phyloP scores from a whole-genome alignment of 2,888 invertebrate species.

The Dryocosmus kuriphilus region DNA sequence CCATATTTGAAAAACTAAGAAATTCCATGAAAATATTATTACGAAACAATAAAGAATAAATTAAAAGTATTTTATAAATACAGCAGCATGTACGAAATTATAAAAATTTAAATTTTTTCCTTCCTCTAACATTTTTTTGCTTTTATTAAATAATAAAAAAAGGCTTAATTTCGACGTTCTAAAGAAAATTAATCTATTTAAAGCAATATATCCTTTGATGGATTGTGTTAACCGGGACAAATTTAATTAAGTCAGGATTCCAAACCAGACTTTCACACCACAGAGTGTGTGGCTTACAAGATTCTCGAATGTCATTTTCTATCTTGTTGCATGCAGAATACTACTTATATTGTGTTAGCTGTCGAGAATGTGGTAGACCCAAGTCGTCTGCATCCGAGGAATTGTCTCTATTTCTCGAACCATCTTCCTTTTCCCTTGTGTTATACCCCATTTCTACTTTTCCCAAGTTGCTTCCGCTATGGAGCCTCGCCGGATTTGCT shows the following conservation, averaged over 20 bases:
- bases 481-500: neutral
- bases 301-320: neutral
- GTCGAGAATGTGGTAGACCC: neutral
- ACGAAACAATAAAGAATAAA: too few relatives aligned
- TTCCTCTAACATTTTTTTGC: too few relatives aligned
- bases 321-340: neutral
- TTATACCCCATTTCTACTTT: neutral
- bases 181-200: too few relatives aligned
- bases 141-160: too few relatives aligned
- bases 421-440: neutral
- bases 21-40: too few relatives aligned
- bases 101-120: too few relatives aligned
- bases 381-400: neutral
- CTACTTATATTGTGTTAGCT: neutral
- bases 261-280: neutral
- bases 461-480: neutral
- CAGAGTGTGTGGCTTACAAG: neutral
- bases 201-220: too few relatives aligned
- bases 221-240: neutral
- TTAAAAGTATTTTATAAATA: too few relatives aligned
- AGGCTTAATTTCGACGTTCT: too few relatives aligned
- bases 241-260: neutral
- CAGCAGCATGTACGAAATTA: too few relatives aligned
- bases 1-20: too few relatives aligned
- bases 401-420: neutral